These are phyloP conservation scores for Caerostris extrusa DNA, from an alignment of 1,140 invertebrate species.

Conservation along the genomic window DNA sequence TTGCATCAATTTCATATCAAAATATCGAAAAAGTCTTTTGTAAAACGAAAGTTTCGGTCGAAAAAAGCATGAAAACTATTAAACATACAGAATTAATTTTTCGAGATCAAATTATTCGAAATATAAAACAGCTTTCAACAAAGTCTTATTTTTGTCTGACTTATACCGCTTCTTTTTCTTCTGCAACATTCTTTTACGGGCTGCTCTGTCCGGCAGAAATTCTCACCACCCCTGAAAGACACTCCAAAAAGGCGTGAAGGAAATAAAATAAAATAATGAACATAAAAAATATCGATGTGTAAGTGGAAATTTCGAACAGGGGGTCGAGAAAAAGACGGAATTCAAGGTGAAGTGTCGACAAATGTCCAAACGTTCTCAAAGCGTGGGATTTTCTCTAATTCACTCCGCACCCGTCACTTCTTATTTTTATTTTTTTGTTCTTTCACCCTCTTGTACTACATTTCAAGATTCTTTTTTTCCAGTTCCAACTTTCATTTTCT, in stretches of 20 bases:
- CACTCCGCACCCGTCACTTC: constrained; percentile 34
- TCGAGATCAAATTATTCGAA: no score
- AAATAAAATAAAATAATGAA: neutral
- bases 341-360: constrained; percentile 52
- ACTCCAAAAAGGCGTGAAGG: no score
- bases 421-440: constrained; percentile 59
- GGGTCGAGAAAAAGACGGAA: neutral
- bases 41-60: no score
- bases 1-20: no score
- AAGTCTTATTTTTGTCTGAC: neutral
- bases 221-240: neutral
- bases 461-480: neutral
- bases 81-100: no score
- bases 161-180: neutral
- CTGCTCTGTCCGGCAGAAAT: neutral
- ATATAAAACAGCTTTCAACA: no score
- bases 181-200: neutral
- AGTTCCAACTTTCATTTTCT: neutral
- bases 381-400: constrained; percentile 67
- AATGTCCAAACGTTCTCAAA: constrained; percentile 62
- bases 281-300: neutral
- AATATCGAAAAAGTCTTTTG: no score
- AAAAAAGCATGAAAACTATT: no score
- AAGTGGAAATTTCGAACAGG: neutral
- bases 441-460: neutral